A percentile compares a stretch with the other conserved stretches of the same genome.
Conservation (phyloP, 2,888 invertebrate species). For the Mimachlamys varia region DNA sequence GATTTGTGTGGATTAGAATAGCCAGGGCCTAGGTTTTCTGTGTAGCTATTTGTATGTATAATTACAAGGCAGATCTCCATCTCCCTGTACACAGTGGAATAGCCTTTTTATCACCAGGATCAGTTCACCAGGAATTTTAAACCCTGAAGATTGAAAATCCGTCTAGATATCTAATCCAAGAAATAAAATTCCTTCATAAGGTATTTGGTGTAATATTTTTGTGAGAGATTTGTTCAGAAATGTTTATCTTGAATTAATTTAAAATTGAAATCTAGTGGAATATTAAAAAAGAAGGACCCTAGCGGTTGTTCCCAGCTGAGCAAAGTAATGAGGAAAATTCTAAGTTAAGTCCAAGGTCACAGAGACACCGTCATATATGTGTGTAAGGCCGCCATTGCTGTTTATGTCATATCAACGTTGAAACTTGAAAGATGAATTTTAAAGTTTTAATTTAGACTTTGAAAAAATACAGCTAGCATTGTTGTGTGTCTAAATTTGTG, state of each 20-base stretch:
- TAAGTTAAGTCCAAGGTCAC: too few relatives aligned
- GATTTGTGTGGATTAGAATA: conserved; percentile 13
- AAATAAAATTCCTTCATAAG: not conserved
- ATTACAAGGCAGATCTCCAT: not conserved
- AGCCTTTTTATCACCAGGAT: not conserved
- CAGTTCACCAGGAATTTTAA: conserved; percentile 3
- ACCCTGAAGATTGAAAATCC: not conserved
- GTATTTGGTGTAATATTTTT: conserved; percentile 3
- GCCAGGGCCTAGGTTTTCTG: not conserved
- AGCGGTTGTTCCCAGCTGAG: too few relatives aligned
- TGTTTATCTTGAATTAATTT: not conserved
- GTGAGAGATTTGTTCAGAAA: not conserved
- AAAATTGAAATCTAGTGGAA: not conserved
- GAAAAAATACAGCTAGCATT: too few relatives aligned
- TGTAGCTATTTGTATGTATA: not conserved
- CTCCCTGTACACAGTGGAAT: not conserved
- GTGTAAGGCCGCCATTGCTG: too few relatives aligned
- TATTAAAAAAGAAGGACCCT: too few relatives aligned
- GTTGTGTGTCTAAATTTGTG: too few relatives aligned
- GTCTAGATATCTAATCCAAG: conserved; percentile 5
- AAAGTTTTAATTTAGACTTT: too few relatives aligned
- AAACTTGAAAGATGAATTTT: too few relatives aligned
- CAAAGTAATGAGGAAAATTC: too few relatives aligned
- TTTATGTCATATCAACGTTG: too few relatives aligned
- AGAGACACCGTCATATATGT: too few relatives aligned